phyloP scores from a whole-genome alignment of 2,113 vertebrate genomes.

The Cyanistes caeruleus region DNA sequence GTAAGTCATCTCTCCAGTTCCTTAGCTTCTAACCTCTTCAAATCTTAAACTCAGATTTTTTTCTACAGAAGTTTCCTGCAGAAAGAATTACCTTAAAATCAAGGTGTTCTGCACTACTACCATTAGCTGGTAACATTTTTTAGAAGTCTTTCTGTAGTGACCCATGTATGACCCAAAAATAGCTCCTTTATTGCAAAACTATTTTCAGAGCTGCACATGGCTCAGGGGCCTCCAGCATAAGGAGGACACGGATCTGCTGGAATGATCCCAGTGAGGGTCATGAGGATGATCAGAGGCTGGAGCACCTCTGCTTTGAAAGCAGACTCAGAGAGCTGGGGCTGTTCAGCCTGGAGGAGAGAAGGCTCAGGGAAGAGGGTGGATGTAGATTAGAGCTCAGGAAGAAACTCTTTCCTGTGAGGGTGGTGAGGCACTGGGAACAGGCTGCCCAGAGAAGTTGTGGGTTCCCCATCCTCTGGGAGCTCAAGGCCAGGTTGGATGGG shows the following conservation, averaged over 20 bases:
- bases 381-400: neutral
- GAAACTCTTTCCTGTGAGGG: neutral
- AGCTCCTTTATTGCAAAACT: neutral
- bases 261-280: neutral
- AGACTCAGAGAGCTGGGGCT: neutral
- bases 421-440: neutral
- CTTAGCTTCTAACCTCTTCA: slow-evolving; percentile 13
- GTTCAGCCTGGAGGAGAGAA: neutral
- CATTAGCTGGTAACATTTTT: neutral
- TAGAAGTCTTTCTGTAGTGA: neutral
- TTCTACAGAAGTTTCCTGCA: neutral
- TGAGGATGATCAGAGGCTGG: neutral
- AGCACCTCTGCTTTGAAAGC: neutral
- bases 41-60: neutral
- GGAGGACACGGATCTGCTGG: neutral
- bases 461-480: too few relatives aligned
- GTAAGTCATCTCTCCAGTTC: neutral
- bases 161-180: neutral
- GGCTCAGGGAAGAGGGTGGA: neutral
- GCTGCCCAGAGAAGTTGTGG: neutral
- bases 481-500: too few relatives aligned
- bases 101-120: neutral
- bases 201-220: neutral
- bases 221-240: neutral
- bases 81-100: neutral